Evolutionary conservation across 2,797 vertebrate genomes (phyloP), one percentile per base, ranked within the genome.

Genomic region (Heterohyrax brucei): DNA sequence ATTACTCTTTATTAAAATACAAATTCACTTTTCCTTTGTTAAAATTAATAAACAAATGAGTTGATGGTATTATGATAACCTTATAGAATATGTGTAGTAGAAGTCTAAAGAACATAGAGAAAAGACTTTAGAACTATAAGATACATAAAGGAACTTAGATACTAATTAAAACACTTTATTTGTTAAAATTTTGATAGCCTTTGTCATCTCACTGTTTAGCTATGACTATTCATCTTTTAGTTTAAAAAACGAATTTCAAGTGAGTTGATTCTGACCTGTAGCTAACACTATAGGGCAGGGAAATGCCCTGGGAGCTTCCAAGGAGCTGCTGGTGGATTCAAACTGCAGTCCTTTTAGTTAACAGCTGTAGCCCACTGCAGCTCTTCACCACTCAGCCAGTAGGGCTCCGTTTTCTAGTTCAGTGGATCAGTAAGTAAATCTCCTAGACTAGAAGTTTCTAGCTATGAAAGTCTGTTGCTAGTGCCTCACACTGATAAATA

Each of bases 341-440:
- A 53, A 53, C 50, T 53, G 50, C 50, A 53, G 50, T 53, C 50
- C 50, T 53, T 53, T 8, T 53, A 13, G 50, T 53, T 53, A 53
- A 13, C 50, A 53, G 50, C 50, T 53, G 50, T 53, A 53, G 50
- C 50, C 13, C 50, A 53, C 50, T 53, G 50, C 16, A 56, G 53
- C 53, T 56, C 53, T 56, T 56, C 3, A 56, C 53, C 53, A 56
- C 7, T 56, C 12, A 10, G 12, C 53, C 53, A 56, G 12, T 14
- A 56, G 53, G 53, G 53, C 53, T 14, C 9, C 53, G 13, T 10
- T 56, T 56, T 56, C 8, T 56, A 56, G 53, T 56, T 98, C 72
- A 97, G 59, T 88, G 89, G 84, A 96, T 80, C 90, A 95, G 94
- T 97, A 92, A 95, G 97, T 84, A 94, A 94, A 97, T 90, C 78